Percentiles rank a stretch among this genome's conserved stretches.
These are phyloP conservation scores for Eupsittula cactorum DNA, from an alignment of 2,113 vertebrate genomes.

Conservation along the genomic window DNA sequence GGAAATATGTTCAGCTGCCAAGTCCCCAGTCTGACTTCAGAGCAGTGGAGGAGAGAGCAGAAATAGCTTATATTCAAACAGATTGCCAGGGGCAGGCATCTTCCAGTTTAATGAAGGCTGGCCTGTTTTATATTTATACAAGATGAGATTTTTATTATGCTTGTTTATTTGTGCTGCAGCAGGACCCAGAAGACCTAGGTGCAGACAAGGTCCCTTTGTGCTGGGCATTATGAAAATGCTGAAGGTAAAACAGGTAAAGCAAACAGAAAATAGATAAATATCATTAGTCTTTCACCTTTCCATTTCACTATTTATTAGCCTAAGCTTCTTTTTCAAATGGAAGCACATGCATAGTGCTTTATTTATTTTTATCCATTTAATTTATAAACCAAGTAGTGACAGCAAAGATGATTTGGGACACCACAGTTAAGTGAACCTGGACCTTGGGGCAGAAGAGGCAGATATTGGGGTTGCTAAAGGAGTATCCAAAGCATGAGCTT, in stretches of 20 bases:
- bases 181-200: not conserved
- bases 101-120: constrained; percentile 15
- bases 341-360: not conserved
- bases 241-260: not conserved
- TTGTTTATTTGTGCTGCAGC: not conserved
- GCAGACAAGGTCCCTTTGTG: not conserved
- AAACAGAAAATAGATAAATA: not conserved
- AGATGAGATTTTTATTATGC: not conserved
- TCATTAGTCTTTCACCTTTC: not conserved
- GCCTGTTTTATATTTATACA: not conserved
- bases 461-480: not conserved
- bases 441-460: not conserved
- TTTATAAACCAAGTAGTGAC: not conserved
- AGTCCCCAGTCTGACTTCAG: not conserved
- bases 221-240: not conserved
- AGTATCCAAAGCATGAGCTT: not conserved
- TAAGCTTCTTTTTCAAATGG: not conserved
- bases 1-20: not conserved
- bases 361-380: not conserved
- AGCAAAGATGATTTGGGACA: not conserved
- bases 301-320: not conserved
- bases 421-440: not conserved
- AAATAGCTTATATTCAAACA: not conserved
- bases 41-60: not conserved
- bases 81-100: not conserved